phyloP scores from a whole-genome alignment of 2,797 vertebrate genomes.

The Columba guinea region DNA sequence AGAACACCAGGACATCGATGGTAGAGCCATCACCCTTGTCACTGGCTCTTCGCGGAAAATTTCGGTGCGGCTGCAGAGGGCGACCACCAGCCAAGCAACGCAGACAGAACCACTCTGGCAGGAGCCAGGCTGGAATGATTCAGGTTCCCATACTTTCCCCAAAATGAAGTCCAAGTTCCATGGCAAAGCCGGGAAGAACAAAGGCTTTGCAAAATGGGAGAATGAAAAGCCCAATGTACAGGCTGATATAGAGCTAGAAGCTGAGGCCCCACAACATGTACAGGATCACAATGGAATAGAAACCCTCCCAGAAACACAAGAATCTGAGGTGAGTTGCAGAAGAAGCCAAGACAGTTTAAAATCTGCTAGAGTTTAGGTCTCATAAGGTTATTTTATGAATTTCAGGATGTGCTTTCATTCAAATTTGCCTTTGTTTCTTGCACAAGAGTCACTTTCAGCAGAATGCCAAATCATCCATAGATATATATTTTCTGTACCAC shows the following conservation, averaged over 20 bases:
- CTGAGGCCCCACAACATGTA: constrained; percentile 46
- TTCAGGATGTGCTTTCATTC: neutral
- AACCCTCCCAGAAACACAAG: constrained; percentile 75
- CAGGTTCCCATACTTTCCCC: constrained; percentile 93
- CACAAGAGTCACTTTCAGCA: neutral
- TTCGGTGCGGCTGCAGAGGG: constrained; percentile 90
- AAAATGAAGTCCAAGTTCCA: constrained; percentile 93
- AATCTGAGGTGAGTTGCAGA: constrained; percentile 75
- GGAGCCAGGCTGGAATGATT: constrained; percentile 85
- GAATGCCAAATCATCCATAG: neutral
- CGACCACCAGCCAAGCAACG: constrained; percentile 92
- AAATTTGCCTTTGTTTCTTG: neutral
- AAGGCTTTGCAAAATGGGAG: constrained; percentile 92
- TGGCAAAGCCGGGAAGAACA: constrained; percentile 86
- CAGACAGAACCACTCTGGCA: constrained; percentile 93
- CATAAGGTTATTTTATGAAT: neutral
- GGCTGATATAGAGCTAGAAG: constrained; percentile 61
- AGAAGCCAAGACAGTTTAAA: neutral
- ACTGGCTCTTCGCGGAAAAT: constrained; percentile 93
- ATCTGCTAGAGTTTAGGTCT: neutral
- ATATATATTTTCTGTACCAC: neutral
- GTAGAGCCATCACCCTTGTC: constrained; percentile 91
- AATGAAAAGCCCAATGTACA: constrained; percentile 80
- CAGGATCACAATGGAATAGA: constrained; percentile 75
- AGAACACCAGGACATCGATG: constrained; percentile 77